phyloP scores from a whole-genome alignment of 2,113 vertebrate species.

The Carollia perspicillata region DNA sequence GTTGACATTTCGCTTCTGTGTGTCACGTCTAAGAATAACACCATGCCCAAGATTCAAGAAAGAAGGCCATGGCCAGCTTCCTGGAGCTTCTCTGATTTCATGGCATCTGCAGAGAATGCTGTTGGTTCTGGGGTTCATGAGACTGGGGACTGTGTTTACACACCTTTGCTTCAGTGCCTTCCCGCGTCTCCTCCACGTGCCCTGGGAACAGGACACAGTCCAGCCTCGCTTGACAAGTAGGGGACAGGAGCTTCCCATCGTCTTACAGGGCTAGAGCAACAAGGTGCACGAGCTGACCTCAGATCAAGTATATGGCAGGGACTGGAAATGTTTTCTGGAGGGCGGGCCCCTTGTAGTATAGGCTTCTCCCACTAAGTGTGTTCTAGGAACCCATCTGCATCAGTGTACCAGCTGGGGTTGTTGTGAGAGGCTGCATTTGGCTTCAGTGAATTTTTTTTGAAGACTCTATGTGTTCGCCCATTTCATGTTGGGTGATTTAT shows the following conservation, averaged over 20 bases:
- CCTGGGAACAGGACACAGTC: neutral
- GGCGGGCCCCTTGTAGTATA: too few relatives aligned
- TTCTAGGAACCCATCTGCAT: too few relatives aligned
- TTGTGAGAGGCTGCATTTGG: too few relatives aligned
- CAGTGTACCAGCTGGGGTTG: too few relatives aligned
- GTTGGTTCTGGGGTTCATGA: neutral
- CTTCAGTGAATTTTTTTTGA: too few relatives aligned
- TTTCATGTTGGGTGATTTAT: too few relatives aligned
- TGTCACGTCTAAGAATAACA: neutral
- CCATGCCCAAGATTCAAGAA: neutral
- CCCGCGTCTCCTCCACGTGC: neutral
- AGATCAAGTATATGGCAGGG: too few relatives aligned
- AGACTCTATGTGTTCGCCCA: too few relatives aligned
- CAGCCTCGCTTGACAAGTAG: neutral
- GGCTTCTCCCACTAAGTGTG: too few relatives aligned
- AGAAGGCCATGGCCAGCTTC: neutral
- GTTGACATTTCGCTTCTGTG: neutral
- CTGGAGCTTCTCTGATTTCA: neutral
- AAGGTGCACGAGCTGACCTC: neutral
- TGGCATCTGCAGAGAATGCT: neutral
- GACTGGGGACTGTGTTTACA: neutral
- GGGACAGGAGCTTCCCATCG: neutral
- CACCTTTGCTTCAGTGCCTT: neutral
- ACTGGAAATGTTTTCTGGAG: too few relatives aligned
- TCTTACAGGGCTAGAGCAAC: neutral